Evolutionary conservation across 2,797 vertebrate species (phyloP), one percentile per base, ranked within the genome.

Genomic region (Eulemur albifrons): DNA sequence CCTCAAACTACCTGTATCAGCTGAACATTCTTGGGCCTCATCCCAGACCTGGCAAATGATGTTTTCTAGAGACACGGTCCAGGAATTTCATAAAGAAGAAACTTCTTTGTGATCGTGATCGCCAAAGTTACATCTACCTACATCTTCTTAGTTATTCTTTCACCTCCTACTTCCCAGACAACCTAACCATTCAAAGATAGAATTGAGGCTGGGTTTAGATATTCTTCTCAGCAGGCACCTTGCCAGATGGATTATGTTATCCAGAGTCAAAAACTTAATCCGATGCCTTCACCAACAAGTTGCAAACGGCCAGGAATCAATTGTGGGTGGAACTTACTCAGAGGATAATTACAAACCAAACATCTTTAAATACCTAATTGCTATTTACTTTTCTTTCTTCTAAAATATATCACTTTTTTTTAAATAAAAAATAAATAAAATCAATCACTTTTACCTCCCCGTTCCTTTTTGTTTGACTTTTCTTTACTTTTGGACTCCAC

Each of bases 311-410:
- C 67, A 91, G 86, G 7, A 70, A 81, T 87, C 79, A 73, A 52
- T 4, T 45, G 35, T 43, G n/a, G 67, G 40, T 77, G 61, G 76
- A 87, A 90, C 52, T 93, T 61, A 75, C 17, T 93, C 32, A 81
- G 17, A 79, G 38, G 57, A 77, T 73, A 69, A 82, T 75, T 94
- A 72, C 25, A 90, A 89, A 85, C 30, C 67, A 89, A 50, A 72
- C 27, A 77, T 80, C 50, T 94, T 70, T 50, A 75, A 85, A 81
- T 43, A 65, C 3, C 10, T 52, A 86, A 35, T 14, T 81, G 17
- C 17, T 35, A 40, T 77, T 54, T 54, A 81, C 45, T 91, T 93
- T 96, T 92, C 48, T 96, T 88, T 30, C 52, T 94, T 84, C 88
- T 72, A 65, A 82, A 79, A 73, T 27, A 61, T 70, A 30, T 25